Evolutionary conservation across 1,140 invertebrate genomes (phyloP).

Genomic region (Bombus polaris): DNA sequence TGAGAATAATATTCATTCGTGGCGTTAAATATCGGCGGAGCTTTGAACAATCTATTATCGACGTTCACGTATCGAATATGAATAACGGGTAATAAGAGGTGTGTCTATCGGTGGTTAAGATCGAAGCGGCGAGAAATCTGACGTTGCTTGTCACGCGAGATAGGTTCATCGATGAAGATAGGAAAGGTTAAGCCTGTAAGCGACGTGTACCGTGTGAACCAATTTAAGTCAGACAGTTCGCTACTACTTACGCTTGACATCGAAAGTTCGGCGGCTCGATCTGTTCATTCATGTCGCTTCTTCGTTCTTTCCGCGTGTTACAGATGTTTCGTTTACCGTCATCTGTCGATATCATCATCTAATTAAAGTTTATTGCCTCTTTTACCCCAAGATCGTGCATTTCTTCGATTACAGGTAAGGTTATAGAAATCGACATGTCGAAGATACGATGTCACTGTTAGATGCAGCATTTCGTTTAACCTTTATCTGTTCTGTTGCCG

Average conservation of each 20-base stretch:
- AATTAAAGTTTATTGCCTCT: not conserved
- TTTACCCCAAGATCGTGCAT: not conserved
- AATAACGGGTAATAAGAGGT: conserved; percentile 1
- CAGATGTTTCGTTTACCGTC: not conserved
- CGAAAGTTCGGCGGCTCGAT: not conserved
- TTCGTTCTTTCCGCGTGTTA: not conserved
- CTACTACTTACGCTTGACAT: not conserved
- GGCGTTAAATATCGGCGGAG: not conserved
- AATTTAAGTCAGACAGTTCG: conserved; percentile 14
- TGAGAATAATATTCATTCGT: too few species aligned
- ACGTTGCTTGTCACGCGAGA: conserved; percentile 27
- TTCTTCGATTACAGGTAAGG: not conserved
- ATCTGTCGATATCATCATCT: not conserved
- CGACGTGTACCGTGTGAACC: conserved; percentile 26
- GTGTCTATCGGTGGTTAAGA: not conserved
- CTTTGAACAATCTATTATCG: not conserved
- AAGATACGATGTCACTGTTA: too few species aligned
- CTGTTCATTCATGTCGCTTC: not conserved
- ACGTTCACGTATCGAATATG: not conserved
- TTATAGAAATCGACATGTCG: too few species aligned
- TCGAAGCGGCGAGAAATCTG: not conserved
- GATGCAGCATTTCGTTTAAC: too few species aligned
- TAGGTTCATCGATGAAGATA: conserved; percentile 42
- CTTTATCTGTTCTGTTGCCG: too few species aligned
- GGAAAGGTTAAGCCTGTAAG: conserved; percentile 29